Base-by-base conservation (phyloP, 2,797 vertebrate species). In the Pipistrellus pipistrellus region DNA sequence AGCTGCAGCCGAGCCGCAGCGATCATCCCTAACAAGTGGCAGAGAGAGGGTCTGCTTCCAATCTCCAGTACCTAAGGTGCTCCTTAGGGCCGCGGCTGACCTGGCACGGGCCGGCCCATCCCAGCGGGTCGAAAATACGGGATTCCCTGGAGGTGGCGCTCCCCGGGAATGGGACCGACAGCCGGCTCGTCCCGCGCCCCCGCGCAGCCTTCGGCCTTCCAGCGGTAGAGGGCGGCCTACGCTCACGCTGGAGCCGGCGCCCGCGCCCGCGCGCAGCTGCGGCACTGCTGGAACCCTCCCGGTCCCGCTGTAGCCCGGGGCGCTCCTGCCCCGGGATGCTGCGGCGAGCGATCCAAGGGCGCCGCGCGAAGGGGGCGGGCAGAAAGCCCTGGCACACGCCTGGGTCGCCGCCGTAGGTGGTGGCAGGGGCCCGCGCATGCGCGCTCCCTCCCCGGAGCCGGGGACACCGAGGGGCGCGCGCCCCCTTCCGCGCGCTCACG, bases 401-500 rank as follows among this genome's bases (percentile, higher is more conserved):
- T 5, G 95, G 91, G 96, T 94, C 87, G 91, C 93, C 35, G 86
- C 93, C 35, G 86, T 64, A 90, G 93, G 97, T 91, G 93, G 97
- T 91, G 96, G 92, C 82, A 0, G 77, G 6, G 90, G 76, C 85
- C 68, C 15, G 95, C 97, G 97, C 97, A 97, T 97, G 97, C 97
- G 97, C 96, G 51, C 82, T 32, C 32, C 44, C 84, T 85, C 92
- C 85, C 92, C 27, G 87, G 10, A 51, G 96, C 88, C 88, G 12
- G 86, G 93, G 51, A 93, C 78, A 91, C 94, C 0, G 91, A 90
- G 97, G 93, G 97, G 96, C 94, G 96, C 96, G 95, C 91, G 93
- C 77, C 51, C 94, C 82, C 59, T 48, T 14, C 41, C 73, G 87
- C 89, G 91, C 96, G 96, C 85, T 71, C 83, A 46, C 94, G 94